Evolutionary conservation across 2,888 invertebrate genomes (phyloP).

Genomic region (Mantis religiosa): DNA sequence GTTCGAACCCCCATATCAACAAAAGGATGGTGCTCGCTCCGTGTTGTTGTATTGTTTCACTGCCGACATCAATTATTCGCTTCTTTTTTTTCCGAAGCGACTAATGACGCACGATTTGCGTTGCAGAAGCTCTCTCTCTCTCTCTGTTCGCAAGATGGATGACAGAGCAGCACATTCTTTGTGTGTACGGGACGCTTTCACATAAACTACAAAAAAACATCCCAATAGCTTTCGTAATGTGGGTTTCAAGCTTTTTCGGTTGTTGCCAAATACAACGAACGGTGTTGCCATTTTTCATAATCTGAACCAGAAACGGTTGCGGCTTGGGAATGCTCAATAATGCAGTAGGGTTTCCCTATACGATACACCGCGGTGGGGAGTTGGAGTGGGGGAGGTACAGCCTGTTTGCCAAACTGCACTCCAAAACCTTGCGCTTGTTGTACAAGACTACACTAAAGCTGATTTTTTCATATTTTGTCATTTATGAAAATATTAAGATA

Average conservation of each 20-base stretch:
- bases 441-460: too few species aligned
- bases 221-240: conserved; percentile 14
- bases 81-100: not conserved
- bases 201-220: conserved; percentile 1
- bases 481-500: too few species aligned
- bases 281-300: conserved; percentile 32
- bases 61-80: not conserved
- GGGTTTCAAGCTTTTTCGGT: conserved; percentile 15
- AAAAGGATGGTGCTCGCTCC: not conserved
- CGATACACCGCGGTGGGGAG: not conserved
- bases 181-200: not conserved
- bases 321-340: conserved; percentile 28
- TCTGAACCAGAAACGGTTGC: conserved; percentile 29
- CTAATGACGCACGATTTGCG: not conserved
- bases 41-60: not conserved
- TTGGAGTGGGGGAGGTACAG: not conserved
- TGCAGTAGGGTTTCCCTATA: conserved; percentile 15
- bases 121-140: not conserved
- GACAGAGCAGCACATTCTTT: not conserved
- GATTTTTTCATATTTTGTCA: too few species aligned
- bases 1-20: not conserved
- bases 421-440: too few species aligned
- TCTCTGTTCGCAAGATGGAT: not conserved
- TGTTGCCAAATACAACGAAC: conserved; percentile 15
- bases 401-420: not conserved